phyloP scores from a whole-genome alignment of 1,140 invertebrate genomes.

The Drosophila malerkotliana region DNA sequence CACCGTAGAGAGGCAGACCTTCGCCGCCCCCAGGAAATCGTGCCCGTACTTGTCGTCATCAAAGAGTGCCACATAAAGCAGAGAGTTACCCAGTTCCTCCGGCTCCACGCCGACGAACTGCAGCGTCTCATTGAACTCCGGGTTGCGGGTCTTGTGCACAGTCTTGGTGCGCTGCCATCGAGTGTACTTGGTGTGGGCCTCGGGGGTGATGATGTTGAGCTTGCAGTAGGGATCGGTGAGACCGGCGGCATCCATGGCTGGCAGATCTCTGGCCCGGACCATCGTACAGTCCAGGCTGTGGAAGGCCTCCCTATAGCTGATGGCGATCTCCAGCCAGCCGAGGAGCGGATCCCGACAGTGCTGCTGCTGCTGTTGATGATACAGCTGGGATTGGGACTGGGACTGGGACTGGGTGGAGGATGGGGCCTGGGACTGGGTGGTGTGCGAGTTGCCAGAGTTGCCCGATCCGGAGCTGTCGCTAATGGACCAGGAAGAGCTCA shows the following conservation, averaged over 20 bases:
- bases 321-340: constrained; percentile 90
- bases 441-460: constrained; percentile 62
- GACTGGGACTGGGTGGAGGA: constrained; percentile 4
- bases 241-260: constrained; percentile 94
- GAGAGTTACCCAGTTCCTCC: constrained; percentile 88
- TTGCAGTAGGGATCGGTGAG: constrained; percentile 96
- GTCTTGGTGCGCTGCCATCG: constrained; percentile 89
- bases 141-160: constrained; percentile 95
- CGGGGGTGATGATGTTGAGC: constrained; percentile 89
- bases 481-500: constrained; percentile 81
- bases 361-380: constrained; percentile 25
- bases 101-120: constrained; percentile 93
- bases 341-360: constrained; percentile 84
- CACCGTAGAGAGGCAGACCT: constrained; percentile 85
- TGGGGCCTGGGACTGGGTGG: neutral
- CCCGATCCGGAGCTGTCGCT: constrained; percentile 80
- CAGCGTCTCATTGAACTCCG: constrained; percentile 96
- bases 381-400: constrained; percentile 34
- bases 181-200: constrained; percentile 75
- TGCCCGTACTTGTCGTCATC: constrained; percentile 94
- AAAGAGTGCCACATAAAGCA: constrained; percentile 89
- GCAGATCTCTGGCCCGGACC: constrained; percentile 89
- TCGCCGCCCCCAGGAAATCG: constrained; percentile 93
- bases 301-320: constrained; percentile 90
- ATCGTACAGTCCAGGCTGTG: constrained; percentile 92